Evolutionary conservation across 2,113 vertebrate genomes (phyloP), one percentile per base, ranked within the genome.

Genomic region (Sinosuthora webbiana): DNA sequence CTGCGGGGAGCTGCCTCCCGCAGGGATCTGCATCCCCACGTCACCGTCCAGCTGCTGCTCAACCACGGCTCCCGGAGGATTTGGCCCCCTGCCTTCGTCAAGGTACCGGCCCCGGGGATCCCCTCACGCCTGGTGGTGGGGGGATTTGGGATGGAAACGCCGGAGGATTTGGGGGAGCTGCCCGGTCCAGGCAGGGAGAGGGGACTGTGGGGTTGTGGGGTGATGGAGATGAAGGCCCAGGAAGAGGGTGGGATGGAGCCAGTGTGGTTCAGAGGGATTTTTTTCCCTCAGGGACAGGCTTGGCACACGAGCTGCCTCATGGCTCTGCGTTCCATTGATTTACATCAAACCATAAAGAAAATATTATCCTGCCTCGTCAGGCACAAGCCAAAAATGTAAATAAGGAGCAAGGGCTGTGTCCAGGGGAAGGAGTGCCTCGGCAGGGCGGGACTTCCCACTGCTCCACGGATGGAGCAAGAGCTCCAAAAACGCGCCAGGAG

Each of bases 41-140:
- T 65, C 35, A 67, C 96, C 0, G 60, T 98, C 50, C 98, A 97
- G 91, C 97, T 94, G 23, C 96, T 98, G 76, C 98, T 98, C 88
- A 98, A 98, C 95, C 97, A 97, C 0, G 98, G 98, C 31, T 96
- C 98, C 47, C 98, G 91, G 13, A 97, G 87, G 31, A 96, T 98
- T 63, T 98, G 98, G 97, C 98, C 98, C 0, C 90, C 90, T 0
- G 97, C 98, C 83, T 97, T 98, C 20, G 8, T 86, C 57, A 98
- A 98, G 98, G 98, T 98, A 97, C 3, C 0, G 0, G 10, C 41
- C 42, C 59, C 1, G 0, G 1, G 3, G 25, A 20, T 4, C 15
- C 5, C 18, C 49, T 31, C 28, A 10, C 52, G 7, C 16, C 44
- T 28, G 3, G 19, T 9, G 23, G 33, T 35, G 4, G 22, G 14